Base-by-base conservation (phyloP, 2,113 vertebrate genomes). In the Suricata suricatta region DNA sequence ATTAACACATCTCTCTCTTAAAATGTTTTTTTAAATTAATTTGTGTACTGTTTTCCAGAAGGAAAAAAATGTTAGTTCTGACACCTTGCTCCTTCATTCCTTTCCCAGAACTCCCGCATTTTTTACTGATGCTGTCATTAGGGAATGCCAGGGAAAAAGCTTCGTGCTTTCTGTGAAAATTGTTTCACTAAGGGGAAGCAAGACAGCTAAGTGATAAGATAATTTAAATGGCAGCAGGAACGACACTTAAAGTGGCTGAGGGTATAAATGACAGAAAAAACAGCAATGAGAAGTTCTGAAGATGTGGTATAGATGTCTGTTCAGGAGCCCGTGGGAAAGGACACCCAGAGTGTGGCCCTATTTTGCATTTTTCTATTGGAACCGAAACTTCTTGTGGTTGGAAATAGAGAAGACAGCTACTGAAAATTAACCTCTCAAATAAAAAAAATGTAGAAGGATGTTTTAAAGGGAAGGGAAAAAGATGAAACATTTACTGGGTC, bases 141-240 rank as follows among this genome's bases (percentile, higher is more conserved):
- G 97, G 96, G 96, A 90, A 98, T 98, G 98, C 98, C 95, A 96
- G 94, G 96, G 96, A 98, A 98, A 92, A 79, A 97, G 96, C 98
- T 98, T 80, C 94, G 96, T 97, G 96, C 95, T 98, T 96, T 97
- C 97, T 98, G 98, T 97, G 98, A 98, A 98, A 98, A 98, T 94
- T 85, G 90, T 98, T 97, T 96, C 87, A 97, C 97, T 97, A 95
- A 98, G 90, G 95, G 96, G 95, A 97, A 94, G 97, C 97, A 88
- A 98, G 98, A 98, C 98, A 98, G 98, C 98, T 98, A 96, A 97
- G 96, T 98, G 98, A 99, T 99, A 99, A 98, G 98, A 99, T 98
- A 98, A 98, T 98, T 98, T 98, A 97, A 98, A 98, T 97, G 98
- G 97, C 96, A 97, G 90, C 95, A 95, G 96, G 96, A 97, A 98